Evolutionary conservation across 2,113 vertebrate species (phyloP).

Genomic region (Pedionomus torquatus): DNA sequence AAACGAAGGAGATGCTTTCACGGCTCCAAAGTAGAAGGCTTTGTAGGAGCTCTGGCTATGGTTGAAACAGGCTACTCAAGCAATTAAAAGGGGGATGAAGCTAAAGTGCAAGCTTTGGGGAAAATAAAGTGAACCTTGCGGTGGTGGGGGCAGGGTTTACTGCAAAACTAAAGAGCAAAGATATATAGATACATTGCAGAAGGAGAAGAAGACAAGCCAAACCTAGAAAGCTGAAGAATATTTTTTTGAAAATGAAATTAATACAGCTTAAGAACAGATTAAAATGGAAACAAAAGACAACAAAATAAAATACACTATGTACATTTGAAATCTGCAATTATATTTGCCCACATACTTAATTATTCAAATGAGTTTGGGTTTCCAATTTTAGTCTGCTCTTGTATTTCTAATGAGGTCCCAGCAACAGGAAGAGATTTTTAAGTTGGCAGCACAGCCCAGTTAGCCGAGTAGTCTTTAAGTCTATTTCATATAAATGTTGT

Average conservation of each 20-base stretch:
- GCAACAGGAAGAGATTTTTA: not conserved
- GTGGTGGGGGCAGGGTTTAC: not conserved
- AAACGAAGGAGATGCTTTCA: not conserved
- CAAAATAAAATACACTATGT: not conserved
- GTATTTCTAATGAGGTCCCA: not conserved
- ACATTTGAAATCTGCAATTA: not conserved
- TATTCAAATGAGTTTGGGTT: not conserved
- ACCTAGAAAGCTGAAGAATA: not conserved
- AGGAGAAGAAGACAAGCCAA: not conserved
- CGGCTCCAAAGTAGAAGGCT: not conserved
- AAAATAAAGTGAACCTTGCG: not conserved
- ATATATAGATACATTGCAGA: not conserved
- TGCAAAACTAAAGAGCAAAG: not conserved
- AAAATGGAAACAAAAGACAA: not conserved
- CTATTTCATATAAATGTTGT: not conserved
- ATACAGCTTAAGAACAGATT: not conserved
- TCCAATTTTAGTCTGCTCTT: not conserved
- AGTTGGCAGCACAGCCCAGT: not conserved
- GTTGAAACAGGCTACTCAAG: not conserved
- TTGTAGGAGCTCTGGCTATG: not conserved
- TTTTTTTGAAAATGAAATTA: not conserved
- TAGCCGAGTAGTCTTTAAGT: not conserved
- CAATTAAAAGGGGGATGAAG: not conserved
- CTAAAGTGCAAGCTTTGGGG: not conserved
- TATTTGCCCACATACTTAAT: not conserved